Evolutionary conservation across 2,888 invertebrate genomes (phyloP).

Genomic region (Conchocele bisecta): DNA sequence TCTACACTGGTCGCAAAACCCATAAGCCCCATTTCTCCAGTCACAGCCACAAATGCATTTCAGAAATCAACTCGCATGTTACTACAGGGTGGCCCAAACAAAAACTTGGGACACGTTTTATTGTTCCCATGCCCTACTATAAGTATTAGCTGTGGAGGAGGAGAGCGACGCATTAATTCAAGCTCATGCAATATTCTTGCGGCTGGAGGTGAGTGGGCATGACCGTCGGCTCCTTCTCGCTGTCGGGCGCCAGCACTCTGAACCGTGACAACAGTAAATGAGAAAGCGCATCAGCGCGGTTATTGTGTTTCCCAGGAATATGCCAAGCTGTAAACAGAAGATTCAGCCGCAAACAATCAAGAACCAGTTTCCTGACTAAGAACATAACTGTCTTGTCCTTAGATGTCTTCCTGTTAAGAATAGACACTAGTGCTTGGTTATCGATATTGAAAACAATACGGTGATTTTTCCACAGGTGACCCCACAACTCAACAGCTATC

Average conservation of each 20-base stretch:
- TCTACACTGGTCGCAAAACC: no score
- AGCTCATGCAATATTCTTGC: no score
- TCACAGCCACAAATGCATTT: no score
- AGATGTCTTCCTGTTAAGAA: conserved; percentile 22
- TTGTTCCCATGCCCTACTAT: no score
- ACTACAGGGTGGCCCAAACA: no score
- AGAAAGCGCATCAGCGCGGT: conserved; percentile 23
- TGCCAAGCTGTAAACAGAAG: conserved; percentile 13
- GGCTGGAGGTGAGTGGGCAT: no score
- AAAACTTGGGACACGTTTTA: no score
- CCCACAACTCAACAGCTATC: conserved; percentile 18
- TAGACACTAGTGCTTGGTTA: conserved; percentile 29
- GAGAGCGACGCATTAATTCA: no score
- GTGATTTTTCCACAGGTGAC: background rate
- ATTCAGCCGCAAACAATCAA: conserved; percentile 13
- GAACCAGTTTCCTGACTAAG: conserved; percentile 16
- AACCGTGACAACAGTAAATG: conserved; percentile 26
- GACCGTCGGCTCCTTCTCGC: background rate
- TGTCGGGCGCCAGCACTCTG: conserved; percentile 15
- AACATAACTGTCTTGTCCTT: conserved; percentile 16
- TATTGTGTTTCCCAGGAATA: conserved; percentile 15
- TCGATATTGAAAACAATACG: conserved; percentile 15
- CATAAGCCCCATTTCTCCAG: no score
- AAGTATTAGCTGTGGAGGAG: no score
- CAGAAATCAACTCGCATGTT: no score